Percentiles rank a stretch among this genome's conserved stretches.
Conservation (phyloP, 2,113 vertebrate species). For the Corythaeola cristata region DNA sequence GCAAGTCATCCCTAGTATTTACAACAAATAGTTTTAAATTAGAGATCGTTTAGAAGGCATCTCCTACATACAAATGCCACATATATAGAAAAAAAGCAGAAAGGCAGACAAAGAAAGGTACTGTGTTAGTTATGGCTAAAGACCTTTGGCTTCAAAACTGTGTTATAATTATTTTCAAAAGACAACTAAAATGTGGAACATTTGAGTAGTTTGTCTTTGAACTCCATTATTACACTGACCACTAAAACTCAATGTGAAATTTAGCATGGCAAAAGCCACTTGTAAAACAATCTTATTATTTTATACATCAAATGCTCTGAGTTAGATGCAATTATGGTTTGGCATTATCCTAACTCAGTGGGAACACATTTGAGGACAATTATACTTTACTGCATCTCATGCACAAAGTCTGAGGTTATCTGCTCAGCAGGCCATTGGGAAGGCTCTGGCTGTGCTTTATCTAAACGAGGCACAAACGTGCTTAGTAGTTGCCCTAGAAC, state of each 20-base stretch:
- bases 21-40: slow-evolving; percentile 60
- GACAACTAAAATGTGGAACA: slow-evolving; percentile 34
- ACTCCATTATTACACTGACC: not conserved
- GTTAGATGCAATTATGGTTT: slow-evolving; percentile 54
- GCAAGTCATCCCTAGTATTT: slow-evolving; percentile 47
- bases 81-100: not conserved
- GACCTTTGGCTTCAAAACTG: slow-evolving; percentile 54
- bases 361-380: slow-evolving; percentile 2
- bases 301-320: slow-evolving; percentile 45
- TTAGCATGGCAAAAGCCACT: slow-evolving; percentile 57
- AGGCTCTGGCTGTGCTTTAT: not conserved
- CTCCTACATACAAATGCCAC: slow-evolving; percentile 37
- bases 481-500: not conserved
- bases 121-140: slow-evolving; percentile 36
- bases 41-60: slow-evolving; percentile 37
- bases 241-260: slow-evolving; percentile 42
- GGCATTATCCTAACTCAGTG: slow-evolving; percentile 25
- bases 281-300: slow-evolving; percentile 35
- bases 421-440: slow-evolving; percentile 22
- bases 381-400: slow-evolving; percentile 51
- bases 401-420: slow-evolving; percentile 40
- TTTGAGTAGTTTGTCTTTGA: slow-evolving; percentile 11
- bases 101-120: slow-evolving; percentile 43
- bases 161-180: slow-evolving; percentile 16
- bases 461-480: slow-evolving; percentile 15